These are phyloP conservation scores for Harpagifer antarcticus DNA, from an alignment of 2,797 vertebrate genomes.

Conservation along the genomic window DNA sequence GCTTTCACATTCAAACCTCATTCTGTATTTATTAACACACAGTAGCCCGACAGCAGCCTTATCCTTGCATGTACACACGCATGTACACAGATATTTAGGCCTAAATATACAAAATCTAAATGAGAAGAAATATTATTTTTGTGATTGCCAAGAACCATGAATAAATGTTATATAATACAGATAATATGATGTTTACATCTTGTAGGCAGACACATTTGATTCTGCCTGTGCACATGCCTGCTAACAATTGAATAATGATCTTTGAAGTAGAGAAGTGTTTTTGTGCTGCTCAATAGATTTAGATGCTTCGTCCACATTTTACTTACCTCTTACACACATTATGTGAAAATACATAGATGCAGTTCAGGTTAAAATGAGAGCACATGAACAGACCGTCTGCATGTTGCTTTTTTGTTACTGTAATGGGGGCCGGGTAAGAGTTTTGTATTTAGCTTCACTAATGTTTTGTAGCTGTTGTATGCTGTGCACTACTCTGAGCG, in stretches of 20 bases:
- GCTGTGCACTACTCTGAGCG: slow-evolving; percentile 41
- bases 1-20: slow-evolving; percentile 60
- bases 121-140: slow-evolving; percentile 22
- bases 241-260: slow-evolving; percentile 47
- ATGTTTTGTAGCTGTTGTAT: slow-evolving; percentile 68
- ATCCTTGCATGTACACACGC: slow-evolving; percentile 6
- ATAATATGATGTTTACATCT: slow-evolving; percentile 33
- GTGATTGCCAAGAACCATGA: not conserved
- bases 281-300: slow-evolving; percentile 69
- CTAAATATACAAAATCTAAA: not conserved
- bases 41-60: slow-evolving; percentile 68
- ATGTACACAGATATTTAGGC: not conserved
- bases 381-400: slow-evolving; percentile 40
- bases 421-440: slow-evolving; percentile 11
- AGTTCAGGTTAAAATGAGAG: slow-evolving; percentile 37
- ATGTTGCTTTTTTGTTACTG: slow-evolving; percentile 46
- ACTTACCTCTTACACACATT: slow-evolving; percentile 50
- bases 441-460: slow-evolving; percentile 66
- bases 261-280: slow-evolving; percentile 56
- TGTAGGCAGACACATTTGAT: slow-evolving; percentile 10
- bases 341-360: slow-evolving; percentile 46
- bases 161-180: not conserved
- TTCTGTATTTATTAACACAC: slow-evolving; percentile 21
- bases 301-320: slow-evolving; percentile 50
- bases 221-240: slow-evolving; percentile 48